Conservation (phyloP, 2,113 vertebrate species). For the Pituophis catenifer region DNA sequence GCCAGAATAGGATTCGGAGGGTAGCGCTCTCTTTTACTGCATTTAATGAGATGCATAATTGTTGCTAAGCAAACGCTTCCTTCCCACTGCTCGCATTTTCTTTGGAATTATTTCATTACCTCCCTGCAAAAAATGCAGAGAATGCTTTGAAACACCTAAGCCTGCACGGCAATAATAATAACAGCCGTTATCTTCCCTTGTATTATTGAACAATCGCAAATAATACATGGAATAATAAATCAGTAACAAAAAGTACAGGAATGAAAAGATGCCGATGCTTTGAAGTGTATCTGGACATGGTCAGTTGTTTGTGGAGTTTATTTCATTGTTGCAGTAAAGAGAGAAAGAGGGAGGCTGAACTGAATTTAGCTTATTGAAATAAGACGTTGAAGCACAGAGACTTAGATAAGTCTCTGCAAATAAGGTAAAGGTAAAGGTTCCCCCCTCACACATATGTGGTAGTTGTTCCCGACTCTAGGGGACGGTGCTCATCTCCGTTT, state of each 20-base stretch:
- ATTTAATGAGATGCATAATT: constrained; percentile 1
- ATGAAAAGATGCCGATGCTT: constrained; percentile 60
- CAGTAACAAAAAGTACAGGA: constrained; percentile 58
- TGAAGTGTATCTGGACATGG: constrained; percentile 37
- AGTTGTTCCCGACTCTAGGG: no score
- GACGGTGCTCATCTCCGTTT: no score
- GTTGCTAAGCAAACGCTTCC: neutral
- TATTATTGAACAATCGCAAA: constrained; percentile 35
- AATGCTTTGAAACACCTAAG: constrained; percentile 56
- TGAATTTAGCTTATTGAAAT: constrained; percentile 16
- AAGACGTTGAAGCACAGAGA: neutral
- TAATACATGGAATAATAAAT: constrained; percentile 61
- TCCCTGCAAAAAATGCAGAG: constrained; percentile 55
- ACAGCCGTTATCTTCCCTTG: constrained; percentile 54
- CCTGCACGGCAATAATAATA: rapidly evolving
- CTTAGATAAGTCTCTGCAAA: neutral
- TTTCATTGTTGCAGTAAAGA: constrained; percentile 22
- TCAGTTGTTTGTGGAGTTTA: constrained; percentile 30
- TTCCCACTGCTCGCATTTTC: neutral
- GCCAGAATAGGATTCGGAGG: rapidly evolving
- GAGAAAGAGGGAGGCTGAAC: constrained; percentile 8
- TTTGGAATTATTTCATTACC: constrained; percentile 8
- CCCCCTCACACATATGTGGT: no score
- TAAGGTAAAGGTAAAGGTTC: no score
- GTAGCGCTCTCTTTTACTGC: neutral